A percentile compares a stretch with the other conserved stretches of the same genome.
phyloP scores from a whole-genome alignment of 2,888 invertebrate genomes.

The Drosophila tripunctata region DNA sequence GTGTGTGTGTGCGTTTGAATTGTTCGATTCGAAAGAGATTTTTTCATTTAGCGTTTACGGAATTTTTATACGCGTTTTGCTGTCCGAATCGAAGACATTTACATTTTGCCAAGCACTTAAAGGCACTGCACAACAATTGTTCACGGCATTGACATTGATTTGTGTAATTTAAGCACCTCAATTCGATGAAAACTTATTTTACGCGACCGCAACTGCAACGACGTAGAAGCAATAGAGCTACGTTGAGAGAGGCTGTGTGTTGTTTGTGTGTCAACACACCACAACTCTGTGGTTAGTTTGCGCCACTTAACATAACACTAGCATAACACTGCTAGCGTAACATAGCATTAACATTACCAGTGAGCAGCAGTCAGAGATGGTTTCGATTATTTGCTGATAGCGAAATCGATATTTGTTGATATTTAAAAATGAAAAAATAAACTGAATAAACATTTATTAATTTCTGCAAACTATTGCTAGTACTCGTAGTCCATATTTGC shows the following conservation, averaged over 20 bases:
- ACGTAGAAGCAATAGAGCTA: conserved; percentile 65
- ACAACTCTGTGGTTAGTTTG: conserved; percentile 9
- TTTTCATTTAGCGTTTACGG: conserved; percentile 67
- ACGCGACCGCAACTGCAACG: conserved; percentile 65
- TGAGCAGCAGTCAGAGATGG: neutral
- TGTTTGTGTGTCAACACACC: conserved; percentile 46
- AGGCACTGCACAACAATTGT: conserved; percentile 54
- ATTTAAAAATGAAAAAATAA: too few relatives aligned
- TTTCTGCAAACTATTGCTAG: neutral
- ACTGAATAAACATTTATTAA: neutral
- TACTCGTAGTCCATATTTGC: conserved; percentile 60
- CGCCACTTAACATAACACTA: conserved; percentile 1
- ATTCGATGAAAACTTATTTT: conserved; percentile 59
- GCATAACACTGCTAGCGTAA: neutral
- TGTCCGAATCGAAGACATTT: conserved; percentile 33
- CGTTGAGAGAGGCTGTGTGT: conserved; percentile 48
- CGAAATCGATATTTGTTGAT: too few relatives aligned
- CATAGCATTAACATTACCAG: conserved; percentile 6
- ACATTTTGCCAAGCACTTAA: conserved; percentile 56
- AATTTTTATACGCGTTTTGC: conserved; percentile 47
- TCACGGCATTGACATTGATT: conserved; percentile 50
- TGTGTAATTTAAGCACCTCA: conserved; percentile 45
- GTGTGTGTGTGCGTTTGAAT: conserved; percentile 71
- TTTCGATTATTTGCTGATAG: neutral
- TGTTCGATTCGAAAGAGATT: conserved; percentile 71